These are phyloP conservation scores for Zaprionus ornatus DNA, from an alignment of 1,140 invertebrate genomes.

Conservation along the genomic window DNA sequence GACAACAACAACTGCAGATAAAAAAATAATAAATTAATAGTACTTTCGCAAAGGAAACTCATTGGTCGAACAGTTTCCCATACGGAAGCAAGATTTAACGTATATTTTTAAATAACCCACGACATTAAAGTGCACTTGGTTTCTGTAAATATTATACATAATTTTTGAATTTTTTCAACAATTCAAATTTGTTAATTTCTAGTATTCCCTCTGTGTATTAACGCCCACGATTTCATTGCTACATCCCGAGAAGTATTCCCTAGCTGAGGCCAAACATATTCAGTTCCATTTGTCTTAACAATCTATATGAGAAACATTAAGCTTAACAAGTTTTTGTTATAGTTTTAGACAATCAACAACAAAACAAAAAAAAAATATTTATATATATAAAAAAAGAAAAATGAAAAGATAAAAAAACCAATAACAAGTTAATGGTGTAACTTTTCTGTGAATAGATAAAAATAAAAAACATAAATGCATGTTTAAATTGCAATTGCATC, in stretches of 20 bases:
- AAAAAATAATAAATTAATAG: not conserved
- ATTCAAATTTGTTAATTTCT: not conserved
- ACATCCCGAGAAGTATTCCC: not conserved
- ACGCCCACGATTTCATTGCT: not conserved
- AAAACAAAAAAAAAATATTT: conserved; percentile 40
- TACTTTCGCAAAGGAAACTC: not conserved
- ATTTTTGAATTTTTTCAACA: not conserved
- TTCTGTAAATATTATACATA: not conserved
- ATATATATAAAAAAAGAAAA: conserved; percentile 43
- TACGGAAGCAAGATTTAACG: not conserved
- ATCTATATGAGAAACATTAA: conserved; percentile 43
- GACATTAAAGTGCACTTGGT: not conserved
- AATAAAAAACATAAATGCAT: conserved; percentile 57
- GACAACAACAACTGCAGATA: not conserved
- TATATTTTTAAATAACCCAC: not conserved
- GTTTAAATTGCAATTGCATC: conserved; percentile 54
- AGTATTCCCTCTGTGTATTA: conserved; percentile 11
- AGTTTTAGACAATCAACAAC: conserved; percentile 80
- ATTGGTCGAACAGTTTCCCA: not conserved
- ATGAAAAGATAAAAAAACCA: conserved; percentile 47
- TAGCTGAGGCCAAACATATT: conserved; percentile 25
- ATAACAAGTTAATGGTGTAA: conserved; percentile 81
- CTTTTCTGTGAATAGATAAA: conserved; percentile 79
- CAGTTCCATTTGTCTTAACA: conserved; percentile 22
- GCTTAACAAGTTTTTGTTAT: conserved; percentile 75